Conservation (phyloP, 2,888 invertebrate genomes). For the Drosophila anomalata region DNA sequence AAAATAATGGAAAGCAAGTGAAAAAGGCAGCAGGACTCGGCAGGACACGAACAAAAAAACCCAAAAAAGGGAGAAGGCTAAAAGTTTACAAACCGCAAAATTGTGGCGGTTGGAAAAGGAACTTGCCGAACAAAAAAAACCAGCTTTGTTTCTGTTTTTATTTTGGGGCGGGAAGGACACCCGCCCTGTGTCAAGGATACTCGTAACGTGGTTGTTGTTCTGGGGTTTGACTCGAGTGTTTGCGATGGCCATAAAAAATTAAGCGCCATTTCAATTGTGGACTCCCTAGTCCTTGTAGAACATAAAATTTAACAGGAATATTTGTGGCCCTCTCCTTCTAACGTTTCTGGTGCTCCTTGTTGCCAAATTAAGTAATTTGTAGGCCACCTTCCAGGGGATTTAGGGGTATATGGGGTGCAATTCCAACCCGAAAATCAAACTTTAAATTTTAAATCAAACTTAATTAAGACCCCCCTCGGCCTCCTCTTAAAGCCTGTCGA, state of each 20-base stretch:
- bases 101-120: conserved; percentile 68
- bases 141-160: conserved; percentile 11
- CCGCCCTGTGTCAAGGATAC: conserved; percentile 66
- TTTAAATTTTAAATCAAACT: not conserved
- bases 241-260: conserved; percentile 76
- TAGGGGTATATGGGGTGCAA: not conserved
- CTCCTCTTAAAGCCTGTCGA: not conserved
- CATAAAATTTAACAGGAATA: conserved; percentile 66
- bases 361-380: conserved; percentile 73
- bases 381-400: conserved; percentile 41
- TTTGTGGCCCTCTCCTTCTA: conserved; percentile 43
- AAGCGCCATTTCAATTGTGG: conserved; percentile 76
- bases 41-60: conserved; percentile 26
- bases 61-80: conserved; percentile 27
- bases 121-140: conserved; percentile 40
- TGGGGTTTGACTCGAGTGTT: conserved; percentile 73
- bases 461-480: not conserved
- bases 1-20: conserved; percentile 77
- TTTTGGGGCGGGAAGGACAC: conserved; percentile 10
- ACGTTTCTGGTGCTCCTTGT: conserved; percentile 17
- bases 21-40: conserved; percentile 40
- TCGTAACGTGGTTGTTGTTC: conserved; percentile 57
- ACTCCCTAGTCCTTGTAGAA: conserved; percentile 54
- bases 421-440: not conserved
- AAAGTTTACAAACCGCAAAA: conserved; percentile 77